Evolutionary conservation across 2,113 vertebrate genomes (phyloP).

Genomic region (Lipophrys pholis): DNA sequence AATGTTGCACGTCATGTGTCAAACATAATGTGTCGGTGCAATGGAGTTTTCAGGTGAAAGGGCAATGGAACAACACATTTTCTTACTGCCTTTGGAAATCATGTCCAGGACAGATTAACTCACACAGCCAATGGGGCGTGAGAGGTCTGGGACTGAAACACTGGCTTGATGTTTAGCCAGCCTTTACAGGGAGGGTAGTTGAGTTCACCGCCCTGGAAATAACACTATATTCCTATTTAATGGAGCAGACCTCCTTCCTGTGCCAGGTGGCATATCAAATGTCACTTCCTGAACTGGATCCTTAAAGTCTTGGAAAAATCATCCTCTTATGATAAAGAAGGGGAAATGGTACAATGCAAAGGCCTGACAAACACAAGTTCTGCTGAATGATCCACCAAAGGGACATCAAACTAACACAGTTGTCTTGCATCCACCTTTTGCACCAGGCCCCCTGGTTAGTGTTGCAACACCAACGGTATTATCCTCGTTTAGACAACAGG

Average conservation of each 20-base stretch:
- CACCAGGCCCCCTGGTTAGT: too few species aligned
- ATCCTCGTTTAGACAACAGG: slow-evolving; percentile 53
- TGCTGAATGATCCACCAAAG: slow-evolving; percentile 36
- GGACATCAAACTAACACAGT: slow-evolving; percentile 16
- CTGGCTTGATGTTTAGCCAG: slow-evolving; percentile 78
- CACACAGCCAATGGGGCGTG: slow-evolving; percentile 62
- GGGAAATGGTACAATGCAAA: slow-evolving; percentile 29
- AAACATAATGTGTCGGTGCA: slow-evolving; percentile 51
- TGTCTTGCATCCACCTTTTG: slow-evolving; percentile 21
- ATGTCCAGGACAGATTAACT: slow-evolving; percentile 75
- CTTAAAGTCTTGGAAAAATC: slow-evolving; percentile 40
- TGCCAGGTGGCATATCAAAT: slow-evolving; percentile 9
- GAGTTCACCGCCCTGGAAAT: slow-evolving; percentile 42
- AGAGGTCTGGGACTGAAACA: slow-evolving; percentile 62
- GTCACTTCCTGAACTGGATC: slow-evolving; percentile 34
- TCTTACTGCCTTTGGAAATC: slow-evolving; percentile 65
- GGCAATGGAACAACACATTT: slow-evolving; percentile 69
- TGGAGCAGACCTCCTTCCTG: slow-evolving; percentile 37
- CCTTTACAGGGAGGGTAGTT: slow-evolving; percentile 45
- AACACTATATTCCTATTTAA: slow-evolving; percentile 54
- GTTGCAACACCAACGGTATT: not conserved
- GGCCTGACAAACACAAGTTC: slow-evolving; percentile 35
- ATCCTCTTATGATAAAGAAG: slow-evolving; percentile 37
- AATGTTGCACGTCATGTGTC: slow-evolving; percentile 46
- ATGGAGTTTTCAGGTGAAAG: slow-evolving; percentile 59